Evolutionary conservation across 2,888 invertebrate genomes (phyloP).

Genomic region (Drosophila engyochracea): DNA sequence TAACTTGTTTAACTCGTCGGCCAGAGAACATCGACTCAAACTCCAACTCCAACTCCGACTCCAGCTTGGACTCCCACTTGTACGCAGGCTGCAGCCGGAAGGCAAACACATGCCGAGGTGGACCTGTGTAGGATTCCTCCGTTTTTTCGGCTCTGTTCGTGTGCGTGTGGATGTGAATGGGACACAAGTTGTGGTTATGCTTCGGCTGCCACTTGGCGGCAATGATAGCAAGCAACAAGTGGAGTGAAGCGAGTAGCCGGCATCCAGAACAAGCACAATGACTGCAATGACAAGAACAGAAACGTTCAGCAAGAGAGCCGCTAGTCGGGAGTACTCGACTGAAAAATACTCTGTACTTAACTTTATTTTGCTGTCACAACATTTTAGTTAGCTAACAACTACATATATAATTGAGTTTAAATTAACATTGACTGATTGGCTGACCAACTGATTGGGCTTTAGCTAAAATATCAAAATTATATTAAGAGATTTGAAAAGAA

Average conservation of each 20-base stretch:
- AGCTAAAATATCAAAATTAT: neutral
- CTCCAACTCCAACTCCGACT: too few relatives aligned
- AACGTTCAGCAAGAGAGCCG: neutral
- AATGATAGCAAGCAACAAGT: slow-evolving; percentile 70
- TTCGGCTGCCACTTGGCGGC: slow-evolving; percentile 57
- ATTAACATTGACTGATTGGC: neutral
- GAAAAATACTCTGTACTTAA: neutral
- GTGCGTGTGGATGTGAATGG: slow-evolving; percentile 1
- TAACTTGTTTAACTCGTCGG: slow-evolving; percentile 47
- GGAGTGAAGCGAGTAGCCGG: slow-evolving; percentile 56
- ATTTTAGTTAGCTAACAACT: neutral
- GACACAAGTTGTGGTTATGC: slow-evolving; percentile 35
- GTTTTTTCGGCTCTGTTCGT: neutral
- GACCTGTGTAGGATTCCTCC: slow-evolving; percentile 7
- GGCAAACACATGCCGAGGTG: slow-evolving; percentile 67
- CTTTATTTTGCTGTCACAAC: neutral
- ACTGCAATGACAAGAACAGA: slow-evolving; percentile 4
- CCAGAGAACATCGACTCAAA: slow-evolving; percentile 9
- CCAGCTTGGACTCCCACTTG: slow-evolving; percentile 6
- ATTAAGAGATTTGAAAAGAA: neutral
- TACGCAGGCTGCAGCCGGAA: slow-evolving; percentile 50
- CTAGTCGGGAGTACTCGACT: neutral
- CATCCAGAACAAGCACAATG: slow-evolving; percentile 33
- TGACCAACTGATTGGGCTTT: neutral
- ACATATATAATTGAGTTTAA: neutral